These are phyloP conservation scores for Echinometra lucunter DNA, from an alignment of 53 echinoderm and acorn worm genomes.

Conservation along the genomic window DNA sequence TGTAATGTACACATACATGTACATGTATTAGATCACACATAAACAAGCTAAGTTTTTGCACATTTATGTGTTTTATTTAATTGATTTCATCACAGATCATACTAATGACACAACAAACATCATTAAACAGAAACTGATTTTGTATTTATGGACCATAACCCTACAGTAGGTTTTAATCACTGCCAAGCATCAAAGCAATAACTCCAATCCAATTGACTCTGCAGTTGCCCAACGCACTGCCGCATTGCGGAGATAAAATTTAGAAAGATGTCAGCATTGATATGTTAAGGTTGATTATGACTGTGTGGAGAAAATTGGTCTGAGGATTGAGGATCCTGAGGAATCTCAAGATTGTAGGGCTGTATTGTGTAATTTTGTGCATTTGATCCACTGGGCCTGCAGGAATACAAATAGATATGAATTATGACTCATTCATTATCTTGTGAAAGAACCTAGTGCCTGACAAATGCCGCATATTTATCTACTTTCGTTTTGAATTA, in stretches of 20 bases:
- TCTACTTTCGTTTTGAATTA: background rate
- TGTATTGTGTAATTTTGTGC: background rate
- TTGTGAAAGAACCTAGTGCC: background rate
- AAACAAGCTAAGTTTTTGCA: no score
- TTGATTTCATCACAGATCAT: background rate
- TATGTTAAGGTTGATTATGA: background rate
- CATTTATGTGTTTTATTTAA: no score
- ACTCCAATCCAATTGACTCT: no score
- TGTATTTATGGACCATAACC: background rate
- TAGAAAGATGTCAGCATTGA: background rate
- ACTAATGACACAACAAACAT: background rate
- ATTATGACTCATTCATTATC: slow-evolving; percentile 3
- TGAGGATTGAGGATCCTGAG: background rate
- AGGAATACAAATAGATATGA: background rate
- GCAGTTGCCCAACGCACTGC: no score
- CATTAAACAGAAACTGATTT: background rate
- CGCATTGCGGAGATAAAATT: background rate
- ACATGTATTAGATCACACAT: no score
- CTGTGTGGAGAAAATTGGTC: background rate
- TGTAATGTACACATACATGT: no score
- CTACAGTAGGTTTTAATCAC: no score
- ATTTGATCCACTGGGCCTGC: background rate
- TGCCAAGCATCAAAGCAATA: background rate
- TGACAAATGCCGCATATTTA: background rate
- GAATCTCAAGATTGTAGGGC: background rate